These are phyloP conservation scores for Ailuropoda melanoleuca DNA, from an alignment of 2,113 vertebrate species.

Conservation along the genomic window DNA sequence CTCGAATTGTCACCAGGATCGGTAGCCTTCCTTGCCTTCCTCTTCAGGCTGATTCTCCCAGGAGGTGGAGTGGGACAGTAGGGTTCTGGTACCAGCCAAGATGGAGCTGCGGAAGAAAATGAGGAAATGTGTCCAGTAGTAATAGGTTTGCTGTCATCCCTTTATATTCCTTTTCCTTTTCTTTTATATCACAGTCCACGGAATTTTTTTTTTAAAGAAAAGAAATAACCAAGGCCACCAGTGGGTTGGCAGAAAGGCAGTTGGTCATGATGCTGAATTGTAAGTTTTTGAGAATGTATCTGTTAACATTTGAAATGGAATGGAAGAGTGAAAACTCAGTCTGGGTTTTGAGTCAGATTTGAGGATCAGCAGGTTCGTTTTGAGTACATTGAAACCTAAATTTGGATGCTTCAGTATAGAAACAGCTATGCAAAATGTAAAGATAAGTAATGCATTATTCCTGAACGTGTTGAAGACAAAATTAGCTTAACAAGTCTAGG, in stretches of 20 bases:
- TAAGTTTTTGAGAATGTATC: constrained; percentile 27
- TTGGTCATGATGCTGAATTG: background rate
- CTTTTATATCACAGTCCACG: background rate
- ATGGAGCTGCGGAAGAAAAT: background rate
- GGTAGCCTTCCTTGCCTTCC: background rate
- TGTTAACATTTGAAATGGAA: constrained; percentile 24
- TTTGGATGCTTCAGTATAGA: background rate
- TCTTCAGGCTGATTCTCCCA: background rate
- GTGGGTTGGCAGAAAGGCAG: background rate
- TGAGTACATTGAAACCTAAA: background rate
- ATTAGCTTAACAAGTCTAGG: constrained; percentile 21
- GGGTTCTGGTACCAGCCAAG: background rate
- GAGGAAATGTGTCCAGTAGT: background rate
- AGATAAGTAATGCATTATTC: background rate
- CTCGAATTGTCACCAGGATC: background rate
- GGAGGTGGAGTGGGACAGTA: background rate
- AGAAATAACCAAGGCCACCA: background rate
- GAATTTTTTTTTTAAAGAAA: background rate
- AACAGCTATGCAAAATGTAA: background rate
- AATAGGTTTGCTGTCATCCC: background rate
- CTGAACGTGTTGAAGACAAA: constrained; percentile 33
- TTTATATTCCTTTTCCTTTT: background rate
- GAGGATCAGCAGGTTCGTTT: background rate
- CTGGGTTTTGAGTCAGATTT: constrained; percentile 2
- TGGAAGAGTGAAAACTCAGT: constrained; percentile 32